Evolutionary conservation across 2,888 invertebrate species (phyloP).

Genomic region (Ametastegia equiseti): DNA sequence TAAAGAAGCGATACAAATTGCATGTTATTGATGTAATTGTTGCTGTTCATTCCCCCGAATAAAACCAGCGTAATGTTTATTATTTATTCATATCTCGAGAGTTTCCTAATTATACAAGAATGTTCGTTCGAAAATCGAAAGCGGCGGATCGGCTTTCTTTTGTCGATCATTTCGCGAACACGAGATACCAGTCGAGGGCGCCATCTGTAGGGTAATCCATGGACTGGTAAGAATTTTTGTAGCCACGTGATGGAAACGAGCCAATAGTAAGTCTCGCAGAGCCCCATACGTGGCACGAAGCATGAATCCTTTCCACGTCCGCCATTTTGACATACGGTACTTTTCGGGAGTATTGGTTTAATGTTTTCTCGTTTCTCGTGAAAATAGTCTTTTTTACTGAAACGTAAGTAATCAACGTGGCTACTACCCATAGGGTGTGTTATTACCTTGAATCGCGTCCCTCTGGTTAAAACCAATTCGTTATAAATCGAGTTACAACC

Average conservation of each 20-base stretch:
- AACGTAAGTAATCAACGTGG: constrained; percentile 74
- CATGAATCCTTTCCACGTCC: constrained; percentile 87
- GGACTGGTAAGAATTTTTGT: not conserved
- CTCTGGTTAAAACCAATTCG: constrained; percentile 56
- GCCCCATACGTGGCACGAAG: constrained; percentile 88
- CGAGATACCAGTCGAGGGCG: not conserved
- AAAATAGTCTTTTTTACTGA: constrained; percentile 77
- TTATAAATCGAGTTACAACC: constrained; percentile 59
- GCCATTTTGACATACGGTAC: constrained; percentile 91
- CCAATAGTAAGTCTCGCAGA: constrained; percentile 69
- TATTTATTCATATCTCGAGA: not conserved
- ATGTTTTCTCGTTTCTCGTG: constrained; percentile 84
- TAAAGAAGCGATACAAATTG: not conserved
- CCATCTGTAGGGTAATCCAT: not conserved
- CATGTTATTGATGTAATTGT: not conserved
- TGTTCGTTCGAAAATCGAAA: not conserved
- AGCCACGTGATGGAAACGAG: constrained; percentile 55
- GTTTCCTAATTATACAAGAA: not conserved
- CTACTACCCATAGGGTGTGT: constrained; percentile 52
- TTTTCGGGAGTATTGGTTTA: constrained; percentile 83
- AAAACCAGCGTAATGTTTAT: not conserved
- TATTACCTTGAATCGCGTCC: constrained; percentile 53
- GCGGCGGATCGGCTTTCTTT: constrained; percentile 7
- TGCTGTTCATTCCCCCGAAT: not conserved
- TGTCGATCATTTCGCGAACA: constrained; percentile 34